Base-by-base conservation (phyloP, 2,888 invertebrate genomes). In the Himalopsyche anomala region DNA sequence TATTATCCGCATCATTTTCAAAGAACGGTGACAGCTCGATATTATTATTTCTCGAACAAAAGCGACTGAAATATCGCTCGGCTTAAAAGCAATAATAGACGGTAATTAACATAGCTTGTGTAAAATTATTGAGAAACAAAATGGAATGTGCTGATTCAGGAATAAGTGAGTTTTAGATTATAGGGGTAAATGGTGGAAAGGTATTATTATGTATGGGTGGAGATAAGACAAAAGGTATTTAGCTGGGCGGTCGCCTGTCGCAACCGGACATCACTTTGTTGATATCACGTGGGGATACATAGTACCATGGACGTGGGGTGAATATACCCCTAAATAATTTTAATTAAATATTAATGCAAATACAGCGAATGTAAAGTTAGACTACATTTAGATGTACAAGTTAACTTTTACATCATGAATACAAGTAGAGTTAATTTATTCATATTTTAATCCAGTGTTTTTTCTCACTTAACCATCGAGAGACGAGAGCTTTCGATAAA, bases 41-140 rank as follows among this genome's bases (percentile, higher is more conserved):
- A 8, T 6, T 62, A 62, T 19, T 19, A 19, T 62, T 6, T 5
- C 3, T 0, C 19, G 8, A 62, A 62, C 62, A 62, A 62, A 19
- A 19, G 11, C 28, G 19, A 8, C 5, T n/a, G 19, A 62, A 62
- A 19, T 11, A 62, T 62, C 28, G 62, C 62, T 28, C 15, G 11
- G 51, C 15, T 8, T 19, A 19, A 62, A 62, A 19, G 28, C 28
- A 62, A 62, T 62, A 28, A 62, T 62, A 62, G 62, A 28, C 8
- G n/a, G 62, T 62, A 19, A 62, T 62, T 62, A 62, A 19, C 19
- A 5, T 28, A 1, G 62, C 28, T 8, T 62, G 62, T 62, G 62
- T 62, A 62, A 62, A 62, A 62, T 62, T 62, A 62, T 62, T 62
- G 62, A 62, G 62, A 62, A 62, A 62, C 62, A 62, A 62, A 62